Evolutionary conservation across 2,888 invertebrate genomes (phyloP).

Genomic region (Muschampia plurimacula): DNA sequence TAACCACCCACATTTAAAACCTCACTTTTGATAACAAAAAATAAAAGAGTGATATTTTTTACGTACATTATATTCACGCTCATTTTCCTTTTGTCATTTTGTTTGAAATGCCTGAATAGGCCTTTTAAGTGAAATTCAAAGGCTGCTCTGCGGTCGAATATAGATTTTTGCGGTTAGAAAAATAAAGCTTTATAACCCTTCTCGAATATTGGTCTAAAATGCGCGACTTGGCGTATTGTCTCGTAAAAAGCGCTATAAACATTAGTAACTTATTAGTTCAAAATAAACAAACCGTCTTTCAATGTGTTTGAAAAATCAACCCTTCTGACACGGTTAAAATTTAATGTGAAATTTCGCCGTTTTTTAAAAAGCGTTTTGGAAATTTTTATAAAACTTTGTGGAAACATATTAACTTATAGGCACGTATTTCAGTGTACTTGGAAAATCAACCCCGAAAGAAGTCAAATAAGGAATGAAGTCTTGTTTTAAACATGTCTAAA

Average conservation of each 20-base stretch:
- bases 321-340: too few relatives aligned
- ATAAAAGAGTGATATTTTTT: slow-evolving; percentile 4
- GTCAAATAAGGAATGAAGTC: too few relatives aligned
- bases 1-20: not conserved
- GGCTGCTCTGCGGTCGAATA: not conserved
- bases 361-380: too few relatives aligned
- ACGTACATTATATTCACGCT: not conserved
- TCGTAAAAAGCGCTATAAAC: not conserved
- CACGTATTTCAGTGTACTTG: too few relatives aligned
- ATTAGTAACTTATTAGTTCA: too few relatives aligned
- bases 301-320: too few relatives aligned
- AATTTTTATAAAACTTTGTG: too few relatives aligned
- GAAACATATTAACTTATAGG: too few relatives aligned
- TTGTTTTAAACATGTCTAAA: too few relatives aligned
- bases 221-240: not conserved
- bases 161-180: not conserved
- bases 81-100: not conserved
- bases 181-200: not conserved
- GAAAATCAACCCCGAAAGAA: too few relatives aligned
- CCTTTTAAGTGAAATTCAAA: not conserved
- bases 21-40: not conserved
- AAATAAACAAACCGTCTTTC: too few relatives aligned
- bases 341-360: too few relatives aligned
- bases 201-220: not conserved
- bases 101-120: not conserved